These are phyloP conservation scores for Uloborus diversus DNA, from an alignment of 1,140 invertebrate species.

Conservation along the genomic window DNA sequence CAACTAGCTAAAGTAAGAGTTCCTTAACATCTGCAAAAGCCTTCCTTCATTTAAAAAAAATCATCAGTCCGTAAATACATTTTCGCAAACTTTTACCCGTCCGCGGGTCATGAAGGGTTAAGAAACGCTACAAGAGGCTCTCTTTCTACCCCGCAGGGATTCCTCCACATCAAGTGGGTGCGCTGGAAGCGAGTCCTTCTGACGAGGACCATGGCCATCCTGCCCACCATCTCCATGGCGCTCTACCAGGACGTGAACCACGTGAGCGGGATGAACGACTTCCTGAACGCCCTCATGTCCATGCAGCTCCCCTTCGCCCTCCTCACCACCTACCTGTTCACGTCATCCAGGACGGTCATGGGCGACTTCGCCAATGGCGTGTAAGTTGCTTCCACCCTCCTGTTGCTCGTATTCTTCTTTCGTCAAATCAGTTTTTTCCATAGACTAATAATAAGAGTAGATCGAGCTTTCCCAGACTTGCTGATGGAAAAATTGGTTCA, in stretches of 20 bases:
- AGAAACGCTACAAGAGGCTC: no score
- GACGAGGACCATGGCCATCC: slow-evolving; percentile 86
- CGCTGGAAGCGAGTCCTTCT: slow-evolving; percentile 88
- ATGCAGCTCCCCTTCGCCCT: slow-evolving; percentile 85
- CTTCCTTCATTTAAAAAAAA: no score
- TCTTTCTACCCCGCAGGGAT: slow-evolving; percentile 80
- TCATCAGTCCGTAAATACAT: no score
- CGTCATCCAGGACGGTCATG: slow-evolving; percentile 82
- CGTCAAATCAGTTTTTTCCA: no score
- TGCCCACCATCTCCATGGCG: slow-evolving; percentile 86
- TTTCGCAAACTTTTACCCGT: no score
- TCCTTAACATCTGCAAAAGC: no score
- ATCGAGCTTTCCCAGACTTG: no score
- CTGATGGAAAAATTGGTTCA: no score
- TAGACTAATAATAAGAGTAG: no score
- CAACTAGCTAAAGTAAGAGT: no score
- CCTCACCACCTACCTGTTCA: slow-evolving; percentile 88
- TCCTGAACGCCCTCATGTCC: slow-evolving; percentile 90
- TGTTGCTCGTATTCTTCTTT: not conserved
- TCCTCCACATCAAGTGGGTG: slow-evolving; percentile 87
- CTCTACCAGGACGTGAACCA: slow-evolving; percentile 77
- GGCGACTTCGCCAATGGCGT: slow-evolving; percentile 80
- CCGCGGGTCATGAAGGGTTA: no score
- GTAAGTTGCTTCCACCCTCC: slow-evolving; percentile 67
- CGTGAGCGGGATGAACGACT: slow-evolving; percentile 85